Percentiles rank a stretch among this genome's conserved stretches.
These are phyloP conservation scores for Camponotus fellah DNA, from an alignment of 2,888 invertebrate genomes.

Conservation along the genomic window DNA sequence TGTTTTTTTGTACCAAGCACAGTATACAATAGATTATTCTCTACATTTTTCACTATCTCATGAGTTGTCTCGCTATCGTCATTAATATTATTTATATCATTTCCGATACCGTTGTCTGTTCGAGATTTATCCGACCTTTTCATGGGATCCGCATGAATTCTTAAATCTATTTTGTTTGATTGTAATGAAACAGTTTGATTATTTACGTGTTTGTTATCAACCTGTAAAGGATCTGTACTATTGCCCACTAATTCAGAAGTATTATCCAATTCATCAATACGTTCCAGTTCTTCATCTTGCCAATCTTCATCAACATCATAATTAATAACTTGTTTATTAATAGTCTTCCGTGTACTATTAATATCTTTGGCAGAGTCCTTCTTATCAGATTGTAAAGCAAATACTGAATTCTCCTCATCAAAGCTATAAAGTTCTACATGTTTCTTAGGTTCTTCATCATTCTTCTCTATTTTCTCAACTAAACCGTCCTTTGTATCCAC, in stretches of 20 bases:
- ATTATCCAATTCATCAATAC: slow-evolving; percentile 66
- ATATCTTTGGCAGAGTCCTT: slow-evolving; percentile 38
- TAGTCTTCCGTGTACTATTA: slow-evolving; percentile 50
- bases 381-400: slow-evolving; percentile 36
- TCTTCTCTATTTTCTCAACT: slow-evolving; percentile 44
- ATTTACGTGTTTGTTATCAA: slow-evolving; percentile 61
- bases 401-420: slow-evolving; percentile 56
- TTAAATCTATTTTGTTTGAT: slow-evolving; percentile 59
- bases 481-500: slow-evolving; percentile 72
- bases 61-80: slow-evolving; percentile 73
- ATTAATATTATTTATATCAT: slow-evolving; percentile 65
- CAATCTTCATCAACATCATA: slow-evolving; percentile 84
- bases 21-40: slow-evolving; percentile 84
- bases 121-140: slow-evolving; percentile 61
- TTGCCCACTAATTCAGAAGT: slow-evolving; percentile 64
- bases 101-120: slow-evolving; percentile 60
- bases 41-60: slow-evolving; percentile 82
- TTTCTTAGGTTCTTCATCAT: slow-evolving; percentile 43
- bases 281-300: slow-evolving; percentile 82
- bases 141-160: slow-evolving; percentile 56
- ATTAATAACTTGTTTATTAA: slow-evolving; percentile 73
- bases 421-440: slow-evolving; percentile 58
- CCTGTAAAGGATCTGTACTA: slow-evolving; percentile 51
- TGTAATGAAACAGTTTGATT: slow-evolving; percentile 57
- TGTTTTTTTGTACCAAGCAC: slow-evolving; percentile 83